Evolutionary conservation across 2,888 invertebrate species (phyloP), one percentile per base, ranked within the genome.

Genomic region (Tetragnatha montana): DNA sequence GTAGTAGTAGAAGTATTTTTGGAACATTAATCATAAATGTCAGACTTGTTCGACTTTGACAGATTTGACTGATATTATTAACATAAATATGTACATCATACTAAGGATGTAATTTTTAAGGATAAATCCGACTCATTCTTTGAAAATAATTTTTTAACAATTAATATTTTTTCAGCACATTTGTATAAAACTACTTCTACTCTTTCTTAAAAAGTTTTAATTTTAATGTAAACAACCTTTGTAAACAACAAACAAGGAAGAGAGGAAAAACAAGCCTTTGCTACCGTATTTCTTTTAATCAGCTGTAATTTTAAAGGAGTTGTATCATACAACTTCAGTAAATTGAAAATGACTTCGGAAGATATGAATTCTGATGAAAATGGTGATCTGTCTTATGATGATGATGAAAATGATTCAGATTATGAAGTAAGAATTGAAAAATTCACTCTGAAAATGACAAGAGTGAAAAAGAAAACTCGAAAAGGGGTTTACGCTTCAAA

Each of bases 401-500:
- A 88, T 19, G 51, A 80, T 85, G 60, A 75, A 8, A 51, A 71
- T 85, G 76, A 75, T 73, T 74, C 74, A n/a, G 89, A 89, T 74
- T 85, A 85, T 74, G 81, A 89, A 51, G 22, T 49, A 8, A 78
- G 35, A 22, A 35, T 75, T 73, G 81, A 81, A 10, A 89, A 84
- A 75, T 49, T 70, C 6, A 81, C 89, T 7, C 60, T 85, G 12
- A 89, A 89, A 78, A 76, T 85, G 6, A 85, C 75, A 78, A 89
- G 81, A 86, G 21, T 85, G 47, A 85, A 74, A 76, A 51, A 0
- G 35, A 76, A 84, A 49, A 84, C 84, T 14, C 85, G 81, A 71
- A 85, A 85, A 85, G 85, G 85, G 81, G 60, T 85, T 7, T 75
- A 85, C 51, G 81, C 75, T 73, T 75, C 85, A 19, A 85, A 60